Evolutionary conservation across 2,113 vertebrate species (phyloP), one percentile per base, ranked within the genome.

Genomic region (Entomyzon cyanotis): DNA sequence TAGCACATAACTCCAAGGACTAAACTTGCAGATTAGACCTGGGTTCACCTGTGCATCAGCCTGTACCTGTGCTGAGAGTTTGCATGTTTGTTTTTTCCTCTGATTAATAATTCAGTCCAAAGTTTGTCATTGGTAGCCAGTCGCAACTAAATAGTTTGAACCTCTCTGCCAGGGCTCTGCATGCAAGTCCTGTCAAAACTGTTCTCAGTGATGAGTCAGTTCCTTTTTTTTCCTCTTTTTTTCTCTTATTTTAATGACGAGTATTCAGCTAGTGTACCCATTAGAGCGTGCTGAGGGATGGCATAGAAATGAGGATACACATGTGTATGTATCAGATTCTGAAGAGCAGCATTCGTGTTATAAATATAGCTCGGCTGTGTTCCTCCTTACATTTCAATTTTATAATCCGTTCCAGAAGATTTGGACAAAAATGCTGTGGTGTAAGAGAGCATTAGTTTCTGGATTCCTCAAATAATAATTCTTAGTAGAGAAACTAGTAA

Each of bases 311-410:
- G 91, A 96, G 90, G 96, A 89, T 96, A 71, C 94, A 97, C 91
- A 94, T 97, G 96, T 90, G 92, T 85, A 80, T 80, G 93, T 78
- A 93, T 96, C 94, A 93, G 95, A 93, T 93, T 93, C 87, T 89
- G 85, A 91, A 92, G 91, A 89, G 94, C 87, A 76, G 69, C 18
- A 11, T 82, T 92, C 73, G 41, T 90, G 82, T 90, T 91, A 96
- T 89, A 97, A 96, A 96, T 96, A 93, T 78, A 93, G 91, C 92
- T 96, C 64, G 0, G 62, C 96, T 90, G 70, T 71, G 88, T 89
- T 96, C 84, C 86, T 84, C 92, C 92, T 95, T 96, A 95, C 84
- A 93, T 97, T 96, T 95, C 95, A 93, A 75, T 97, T 97, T 96
- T 95, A 91, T 95, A 96, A 96, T 95, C 85, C 0, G 28, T 95